Evolutionary conservation across 2,888 invertebrate species (phyloP).

Genomic region (Quadroppia sp.): DNA sequence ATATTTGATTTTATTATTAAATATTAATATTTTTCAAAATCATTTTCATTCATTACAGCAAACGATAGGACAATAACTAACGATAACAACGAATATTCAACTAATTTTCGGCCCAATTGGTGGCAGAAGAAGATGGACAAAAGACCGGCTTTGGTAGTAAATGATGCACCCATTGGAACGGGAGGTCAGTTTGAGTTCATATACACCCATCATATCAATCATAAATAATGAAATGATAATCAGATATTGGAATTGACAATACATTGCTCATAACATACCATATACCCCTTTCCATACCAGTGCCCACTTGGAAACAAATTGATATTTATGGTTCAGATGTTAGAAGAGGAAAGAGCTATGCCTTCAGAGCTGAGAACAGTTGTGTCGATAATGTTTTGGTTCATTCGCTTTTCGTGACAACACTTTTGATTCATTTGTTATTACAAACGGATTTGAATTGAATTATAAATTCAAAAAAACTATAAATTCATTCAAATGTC

Average conservation of each 20-base stretch:
- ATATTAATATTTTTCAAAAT: not conserved
- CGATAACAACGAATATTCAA: not conserved
- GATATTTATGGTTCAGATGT: constrained; percentile 1
- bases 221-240: no score
- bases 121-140: constrained; percentile 11
- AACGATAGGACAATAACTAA: not conserved
- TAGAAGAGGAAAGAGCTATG: constrained; percentile 12
- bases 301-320: constrained; percentile 15
- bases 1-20: no score
- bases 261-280: no score
- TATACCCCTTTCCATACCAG: not conserved
- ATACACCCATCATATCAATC: no score
- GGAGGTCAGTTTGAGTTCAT: constrained; percentile 6
- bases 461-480: not conserved
- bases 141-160: not conserved
- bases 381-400: not conserved
- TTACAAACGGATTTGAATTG: not conserved
- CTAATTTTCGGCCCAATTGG: constrained; percentile 10
- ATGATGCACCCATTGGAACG: constrained; percentile 1
- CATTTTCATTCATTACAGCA: not conserved
- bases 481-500: no score
- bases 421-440: not conserved
- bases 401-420: not conserved
- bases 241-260: no score
- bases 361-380: constrained; percentile 1